Percentiles rank a stretch among this genome's conserved stretches.
Evolutionary conservation across 2,888 invertebrate species (phyloP).

Genomic region (Dioctria rufipes): DNA sequence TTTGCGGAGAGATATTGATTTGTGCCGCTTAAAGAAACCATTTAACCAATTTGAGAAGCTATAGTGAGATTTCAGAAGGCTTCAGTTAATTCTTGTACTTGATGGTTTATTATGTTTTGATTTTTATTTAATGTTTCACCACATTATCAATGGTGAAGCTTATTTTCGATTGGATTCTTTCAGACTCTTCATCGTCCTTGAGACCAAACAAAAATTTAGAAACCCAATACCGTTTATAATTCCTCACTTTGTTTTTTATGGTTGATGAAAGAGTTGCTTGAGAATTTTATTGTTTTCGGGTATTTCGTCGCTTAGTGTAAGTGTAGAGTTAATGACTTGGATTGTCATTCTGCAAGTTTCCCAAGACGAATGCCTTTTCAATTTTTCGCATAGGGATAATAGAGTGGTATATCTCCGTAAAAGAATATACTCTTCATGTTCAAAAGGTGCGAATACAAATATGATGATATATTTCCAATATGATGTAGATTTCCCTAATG

Average conservation of each 20-base stretch:
- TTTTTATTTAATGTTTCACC: neutral
- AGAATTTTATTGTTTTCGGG: neutral
- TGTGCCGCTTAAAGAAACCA: too few relatives aligned
- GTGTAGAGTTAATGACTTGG: neutral
- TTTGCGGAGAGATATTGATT: too few relatives aligned
- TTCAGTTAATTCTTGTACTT: neutral
- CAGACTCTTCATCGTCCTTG: neutral
- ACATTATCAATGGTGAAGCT: neutral
- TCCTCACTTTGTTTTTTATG: neutral
- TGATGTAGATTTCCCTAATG: slow-evolving; percentile 2
- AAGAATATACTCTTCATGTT: neutral
- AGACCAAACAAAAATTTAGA: neutral
- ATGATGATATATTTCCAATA: neutral
- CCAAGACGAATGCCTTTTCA: too few relatives aligned
- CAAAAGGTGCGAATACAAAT: neutral
- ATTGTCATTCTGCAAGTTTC: too few relatives aligned
- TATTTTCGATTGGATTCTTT: neutral
- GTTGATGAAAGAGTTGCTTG: neutral
- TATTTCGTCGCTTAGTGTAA: too few relatives aligned
- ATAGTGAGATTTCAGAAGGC: neutral
- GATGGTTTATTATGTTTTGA: neutral
- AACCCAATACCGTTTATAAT: too few relatives aligned
- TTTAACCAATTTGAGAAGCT: neutral
- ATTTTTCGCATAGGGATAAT: neutral
- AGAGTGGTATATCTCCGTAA: neutral